Base-by-base conservation (phyloP, 2,888 invertebrate species). In the Torymus aiolomorphi region DNA sequence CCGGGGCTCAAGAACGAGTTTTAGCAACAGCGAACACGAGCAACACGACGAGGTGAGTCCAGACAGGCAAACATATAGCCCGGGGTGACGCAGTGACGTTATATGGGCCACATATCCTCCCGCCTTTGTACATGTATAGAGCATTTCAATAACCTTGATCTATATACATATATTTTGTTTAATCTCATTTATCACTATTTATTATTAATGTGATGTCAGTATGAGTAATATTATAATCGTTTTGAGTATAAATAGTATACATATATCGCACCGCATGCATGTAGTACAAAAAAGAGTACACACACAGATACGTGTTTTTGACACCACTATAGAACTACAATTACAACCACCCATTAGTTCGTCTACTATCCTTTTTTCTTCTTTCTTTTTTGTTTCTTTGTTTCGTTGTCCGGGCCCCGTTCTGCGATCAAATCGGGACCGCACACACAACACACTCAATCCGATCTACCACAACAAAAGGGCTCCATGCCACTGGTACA, bases 11-110 rank as follows among this genome's bases (percentile, higher is more conserved):
- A 92, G 95, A 84, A 96, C 96, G 90, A 93, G 94, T 81, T 91
- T 95, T 85, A 96, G 86, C 18, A 90, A 95, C 88, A 92, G 93
- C 83, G 94, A 94, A 90, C 92, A 93, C 82, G 95, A 94, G 87
- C 94, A 94, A 85, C 94, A 93, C 87, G 96, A 96, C 86, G 95
- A 95, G 93, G 96, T 96, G 93, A 94, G 94, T 92, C 91, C 90
- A 86, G 14, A 18, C 31, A 10, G 49, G 51, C n/a, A 65, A 61
- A 42, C 18, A 20, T 13, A 4, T 16, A 13, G 52, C 8, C 42
- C 42, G 42, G 8, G 8, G 5, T 42, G 42, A 42, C 42, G 42
- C 42, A 42, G 8, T 42, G 69, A 57, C 67, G 14, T 24, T 62
- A 5, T 73, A 76, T 42, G 42, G 8, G 8, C 42, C 42, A 42